These are phyloP conservation scores for Hydrozoanthus tunicans DNA, from an alignment of 64 coral and sea anemone species.

Conservation along the genomic window DNA sequence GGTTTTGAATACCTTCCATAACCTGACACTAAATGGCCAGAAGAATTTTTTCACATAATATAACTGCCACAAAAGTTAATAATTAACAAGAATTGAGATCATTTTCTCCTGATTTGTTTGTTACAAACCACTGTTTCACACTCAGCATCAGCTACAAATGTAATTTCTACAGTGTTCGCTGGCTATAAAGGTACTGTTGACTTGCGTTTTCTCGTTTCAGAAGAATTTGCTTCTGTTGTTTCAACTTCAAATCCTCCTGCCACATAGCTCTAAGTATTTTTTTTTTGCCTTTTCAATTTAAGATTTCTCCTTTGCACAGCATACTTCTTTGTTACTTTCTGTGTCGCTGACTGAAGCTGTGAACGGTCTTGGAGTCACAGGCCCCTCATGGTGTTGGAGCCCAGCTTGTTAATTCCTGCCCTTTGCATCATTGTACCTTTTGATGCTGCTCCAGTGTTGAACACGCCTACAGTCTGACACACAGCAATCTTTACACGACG, in stretches of 20 bases:
- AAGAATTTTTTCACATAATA: no score
- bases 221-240: constrained; percentile 3
- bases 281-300: not conserved
- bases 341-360: not conserved
- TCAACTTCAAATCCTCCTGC: not conserved
- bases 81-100: no score
- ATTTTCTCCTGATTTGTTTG: not conserved
- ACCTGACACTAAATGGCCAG: no score
- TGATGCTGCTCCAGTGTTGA: not conserved
- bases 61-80: no score
- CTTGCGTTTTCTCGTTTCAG: not conserved
- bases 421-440: constrained; percentile 6
- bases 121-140: not conserved
- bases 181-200: not conserved
- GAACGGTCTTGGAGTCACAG: constrained; percentile 2
- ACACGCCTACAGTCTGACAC: not conserved
- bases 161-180: not conserved
- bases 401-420: constrained; percentile 9
- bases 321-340: constrained; percentile 21
- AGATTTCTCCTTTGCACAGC: constrained; percentile 2
- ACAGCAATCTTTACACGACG: not conserved
- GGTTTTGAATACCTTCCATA: no score
- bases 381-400: not conserved
- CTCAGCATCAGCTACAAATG: not conserved
- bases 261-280: not conserved